Base-by-base conservation (phyloP, 1,140 invertebrate species). In the Polyergus mexicanus region DNA sequence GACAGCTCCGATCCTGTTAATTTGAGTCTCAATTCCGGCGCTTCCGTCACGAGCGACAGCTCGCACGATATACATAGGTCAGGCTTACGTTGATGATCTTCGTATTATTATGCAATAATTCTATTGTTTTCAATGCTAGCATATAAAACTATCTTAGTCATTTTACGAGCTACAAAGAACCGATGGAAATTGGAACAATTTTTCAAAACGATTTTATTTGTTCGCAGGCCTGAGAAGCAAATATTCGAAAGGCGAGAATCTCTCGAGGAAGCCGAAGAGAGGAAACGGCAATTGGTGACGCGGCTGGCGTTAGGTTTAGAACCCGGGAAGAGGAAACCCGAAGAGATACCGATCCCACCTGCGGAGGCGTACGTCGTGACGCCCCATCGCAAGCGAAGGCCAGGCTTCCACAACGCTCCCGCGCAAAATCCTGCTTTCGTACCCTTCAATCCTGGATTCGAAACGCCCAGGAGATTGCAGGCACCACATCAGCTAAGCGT, bases 391-490 rank as follows among this genome's bases (percentile, higher is more conserved):
- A 98, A 98, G 94, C 95, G 97, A 93, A 95, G 97, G 91, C 97
- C 97, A 1, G 97, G 98, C 35, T 98, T 98, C 92, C 97, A 98
- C 89, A 98, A 98, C 91, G 97, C 97, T 8, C 97, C 97, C 10
- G 97, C 97, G 65, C 97, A 98, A 92, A 98, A 98, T 94, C 97
- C 97, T 68, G 97, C 97, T 16, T 98, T 98, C 91, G 97, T 98
- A 60, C 97, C 97, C 35, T 98, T 97, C 74, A 94, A 95, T 89
- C 93, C 95, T 68, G 91, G 94, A 28, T 95, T 95, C 88, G 94
- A 95, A 65, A 95, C 96, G 88, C 86, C 96, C 88, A 89, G 95
- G 54, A 92, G 96, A 86, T 89, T 95, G 88, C 96, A 93, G 86
- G 96, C 96, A 35, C 95, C 96, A 75, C 97, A 97, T 94, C 96